Percentiles rank a stretch among this genome's conserved stretches.
phyloP scores from a whole-genome alignment of 2,113 vertebrate genomes.

The Amia ocellicauda region DNA sequence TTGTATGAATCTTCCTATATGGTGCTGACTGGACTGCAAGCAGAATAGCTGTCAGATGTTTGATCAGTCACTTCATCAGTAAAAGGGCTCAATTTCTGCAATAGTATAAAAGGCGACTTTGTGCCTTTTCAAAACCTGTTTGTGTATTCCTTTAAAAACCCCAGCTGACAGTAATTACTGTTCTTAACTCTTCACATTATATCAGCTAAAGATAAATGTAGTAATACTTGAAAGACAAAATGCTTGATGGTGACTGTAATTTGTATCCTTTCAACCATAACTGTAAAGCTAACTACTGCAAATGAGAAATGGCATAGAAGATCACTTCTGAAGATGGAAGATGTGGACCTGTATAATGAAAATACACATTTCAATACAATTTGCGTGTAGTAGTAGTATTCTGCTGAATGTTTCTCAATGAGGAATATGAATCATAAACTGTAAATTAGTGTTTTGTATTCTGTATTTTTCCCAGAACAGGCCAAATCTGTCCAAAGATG shows the following conservation, averaged over 20 bases:
- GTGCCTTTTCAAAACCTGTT: slow-evolving; percentile 44
- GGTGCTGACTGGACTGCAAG: slow-evolving; percentile 7
- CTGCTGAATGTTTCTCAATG: too few relatives aligned
- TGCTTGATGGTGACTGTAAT: slow-evolving; percentile 56
- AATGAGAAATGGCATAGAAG: slow-evolving; percentile 33
- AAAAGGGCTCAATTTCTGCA: slow-evolving; percentile 30
- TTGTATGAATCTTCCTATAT: slow-evolving; percentile 14
- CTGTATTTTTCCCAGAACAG: too few relatives aligned
- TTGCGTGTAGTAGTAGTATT: too few relatives aligned
- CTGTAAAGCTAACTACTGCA: slow-evolving; percentile 48
- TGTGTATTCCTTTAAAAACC: slow-evolving; percentile 38
- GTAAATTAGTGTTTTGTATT: too few relatives aligned
- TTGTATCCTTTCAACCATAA: slow-evolving; percentile 56
- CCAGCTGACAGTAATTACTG: slow-evolving; percentile 64
- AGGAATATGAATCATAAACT: too few relatives aligned
- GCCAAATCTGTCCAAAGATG: slow-evolving; percentile 29
- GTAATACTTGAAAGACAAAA: slow-evolving; percentile 50
- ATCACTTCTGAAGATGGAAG: slow-evolving; percentile 37
- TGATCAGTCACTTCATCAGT: slow-evolving; percentile 41
- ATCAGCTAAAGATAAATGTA: slow-evolving; percentile 62
- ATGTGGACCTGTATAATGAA: slow-evolving; percentile 27
- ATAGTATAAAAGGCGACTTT: slow-evolving; percentile 39
- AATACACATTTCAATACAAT: too few relatives aligned
- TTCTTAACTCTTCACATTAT: slow-evolving; percentile 58
- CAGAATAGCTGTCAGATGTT: slow-evolving; percentile 59